phyloP scores from a whole-genome alignment of 2,888 invertebrate genomes.

The Nysson spinosus region DNA sequence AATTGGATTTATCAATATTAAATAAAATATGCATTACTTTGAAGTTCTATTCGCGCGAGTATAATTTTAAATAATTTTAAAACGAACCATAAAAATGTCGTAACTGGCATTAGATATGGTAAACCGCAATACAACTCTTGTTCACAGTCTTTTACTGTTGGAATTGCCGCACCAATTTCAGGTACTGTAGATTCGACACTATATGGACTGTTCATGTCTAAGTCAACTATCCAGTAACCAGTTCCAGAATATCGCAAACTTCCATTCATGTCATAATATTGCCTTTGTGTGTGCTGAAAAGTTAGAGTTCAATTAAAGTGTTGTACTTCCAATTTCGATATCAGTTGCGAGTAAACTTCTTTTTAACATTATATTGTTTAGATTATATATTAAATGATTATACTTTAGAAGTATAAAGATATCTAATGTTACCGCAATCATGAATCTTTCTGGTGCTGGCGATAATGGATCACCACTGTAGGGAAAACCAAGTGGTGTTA shows the following conservation, averaged over 20 bases:
- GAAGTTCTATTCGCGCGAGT: no score
- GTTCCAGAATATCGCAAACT: constrained; percentile 78
- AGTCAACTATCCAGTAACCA: constrained; percentile 86
- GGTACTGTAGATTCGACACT: constrained; percentile 80
- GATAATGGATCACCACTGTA: constrained; percentile 82
- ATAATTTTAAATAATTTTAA: background rate
- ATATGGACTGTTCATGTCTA: constrained; percentile 86
- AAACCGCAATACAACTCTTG: constrained; percentile 86
- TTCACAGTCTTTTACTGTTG: constrained; percentile 80
- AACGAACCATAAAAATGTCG: constrained; percentile 81
- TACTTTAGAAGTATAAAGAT: no score
- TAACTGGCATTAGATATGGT: constrained; percentile 88
- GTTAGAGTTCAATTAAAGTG: background rate
- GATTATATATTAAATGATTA: background rate
- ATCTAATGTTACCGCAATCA: constrained; percentile 82
- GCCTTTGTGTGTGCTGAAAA: constrained; percentile 82
- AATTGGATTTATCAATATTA: background rate
- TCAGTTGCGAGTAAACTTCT: background rate
- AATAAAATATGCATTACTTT: no score
- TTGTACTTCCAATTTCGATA: background rate
- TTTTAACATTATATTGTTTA: background rate
- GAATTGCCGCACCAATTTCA: constrained; percentile 78
- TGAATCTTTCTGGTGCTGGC: constrained; percentile 86
- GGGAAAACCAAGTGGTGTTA: constrained; percentile 86
- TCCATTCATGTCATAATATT: constrained; percentile 79